A percentile compares a stretch with the other conserved stretches of the same genome.
phyloP scores from a whole-genome alignment of 2,113 vertebrate genomes.

The Lasiurus cinereus region DNA sequence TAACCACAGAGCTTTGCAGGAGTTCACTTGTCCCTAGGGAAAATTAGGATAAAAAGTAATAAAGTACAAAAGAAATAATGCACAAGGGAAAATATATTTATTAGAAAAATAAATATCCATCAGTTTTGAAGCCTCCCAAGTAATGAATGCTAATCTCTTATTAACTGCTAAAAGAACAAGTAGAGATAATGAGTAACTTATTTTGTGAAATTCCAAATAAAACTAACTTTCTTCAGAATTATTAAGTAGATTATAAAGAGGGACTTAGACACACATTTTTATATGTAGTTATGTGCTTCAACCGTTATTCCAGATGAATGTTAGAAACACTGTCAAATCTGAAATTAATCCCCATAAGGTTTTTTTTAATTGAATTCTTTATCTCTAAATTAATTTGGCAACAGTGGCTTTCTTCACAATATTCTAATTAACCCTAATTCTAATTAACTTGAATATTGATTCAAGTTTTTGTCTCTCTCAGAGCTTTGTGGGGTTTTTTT shows the following conservation, averaged over 20 bases:
- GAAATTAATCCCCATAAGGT: conserved; percentile 9
- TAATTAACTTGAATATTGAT: background rate
- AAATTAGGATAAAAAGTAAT: conserved; percentile 16
- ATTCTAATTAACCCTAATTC: conserved; percentile 19
- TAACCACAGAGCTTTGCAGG: conserved; percentile 22
- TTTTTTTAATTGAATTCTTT: conserved; percentile 31
- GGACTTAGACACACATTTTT: conserved; percentile 1
- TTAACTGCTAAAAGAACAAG: background rate
- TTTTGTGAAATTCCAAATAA: conserved; percentile 32
- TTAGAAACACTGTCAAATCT: conserved; percentile 40
- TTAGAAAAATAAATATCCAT: conserved; percentile 23
- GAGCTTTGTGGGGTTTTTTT: background rate
- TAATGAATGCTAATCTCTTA: conserved; percentile 15
- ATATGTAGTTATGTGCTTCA: background rate
- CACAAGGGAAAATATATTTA: background rate
- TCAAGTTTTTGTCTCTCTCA: conserved; percentile 27
- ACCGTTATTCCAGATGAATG: background rate
- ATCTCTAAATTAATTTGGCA: conserved; percentile 40
- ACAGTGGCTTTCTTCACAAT: conserved; percentile 24
- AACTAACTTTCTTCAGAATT: conserved; percentile 49
- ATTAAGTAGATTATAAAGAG: conserved; percentile 32
- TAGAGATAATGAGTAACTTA: conserved; percentile 7
- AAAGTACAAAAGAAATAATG: conserved; percentile 4
- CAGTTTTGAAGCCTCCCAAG: background rate
- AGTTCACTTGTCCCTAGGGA: background rate